Evolutionary conservation across 2,113 vertebrate species (phyloP).

Genomic region (Cinclus cinclus): DNA sequence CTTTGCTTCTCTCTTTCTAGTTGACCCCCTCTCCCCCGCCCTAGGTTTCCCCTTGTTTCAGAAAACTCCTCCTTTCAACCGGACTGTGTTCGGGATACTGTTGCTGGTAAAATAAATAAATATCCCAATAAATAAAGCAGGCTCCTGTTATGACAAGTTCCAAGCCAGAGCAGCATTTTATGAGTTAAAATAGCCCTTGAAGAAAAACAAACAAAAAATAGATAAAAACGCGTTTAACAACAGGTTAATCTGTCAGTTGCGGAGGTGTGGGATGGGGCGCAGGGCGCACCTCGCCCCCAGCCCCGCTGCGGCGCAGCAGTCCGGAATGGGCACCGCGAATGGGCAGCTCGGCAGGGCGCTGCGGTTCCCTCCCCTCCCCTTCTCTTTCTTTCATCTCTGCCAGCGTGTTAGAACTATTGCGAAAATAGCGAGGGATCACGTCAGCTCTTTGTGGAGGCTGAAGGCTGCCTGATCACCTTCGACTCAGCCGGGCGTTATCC

Average conservation of each 20-base stretch:
- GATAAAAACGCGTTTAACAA: neutral
- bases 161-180: neutral
- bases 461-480: neutral
- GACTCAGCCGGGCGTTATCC: rapidly evolving
- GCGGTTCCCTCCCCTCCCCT: neutral
- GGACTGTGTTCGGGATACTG: neutral
- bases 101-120: neutral
- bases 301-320: neutral
- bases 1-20: rapidly evolving
- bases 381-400: neutral
- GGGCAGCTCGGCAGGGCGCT: neutral
- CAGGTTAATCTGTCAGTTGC: neutral
- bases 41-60: neutral
- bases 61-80: neutral
- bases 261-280: neutral
- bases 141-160: conserved; percentile 18
- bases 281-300: neutral
- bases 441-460: neutral
- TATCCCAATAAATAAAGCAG: conserved; percentile 8
- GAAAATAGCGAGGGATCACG: neutral
- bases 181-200: neutral
- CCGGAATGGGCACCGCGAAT: too few relatives aligned
- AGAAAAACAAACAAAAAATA: neutral
- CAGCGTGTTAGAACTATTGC: neutral
- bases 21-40: rapidly evolving